These are phyloP conservation scores for Delphinus delphis DNA, from an alignment of 2,113 vertebrate species.

Conservation along the genomic window DNA sequence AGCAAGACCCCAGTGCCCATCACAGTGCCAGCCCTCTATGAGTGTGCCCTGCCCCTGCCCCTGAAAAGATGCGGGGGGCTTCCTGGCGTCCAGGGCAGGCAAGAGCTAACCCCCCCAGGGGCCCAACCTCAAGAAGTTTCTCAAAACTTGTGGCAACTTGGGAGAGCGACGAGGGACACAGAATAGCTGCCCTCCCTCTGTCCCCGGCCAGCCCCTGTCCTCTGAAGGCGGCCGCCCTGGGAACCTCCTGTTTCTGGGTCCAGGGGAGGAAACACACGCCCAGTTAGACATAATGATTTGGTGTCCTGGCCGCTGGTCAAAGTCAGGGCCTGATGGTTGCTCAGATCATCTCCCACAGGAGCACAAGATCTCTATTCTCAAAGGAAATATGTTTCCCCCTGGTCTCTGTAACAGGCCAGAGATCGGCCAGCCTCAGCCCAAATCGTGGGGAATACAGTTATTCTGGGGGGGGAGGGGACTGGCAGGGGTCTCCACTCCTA, in stretches of 20 bases:
- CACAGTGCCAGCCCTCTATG: neutral
- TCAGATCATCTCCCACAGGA: neutral
- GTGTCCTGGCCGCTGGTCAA: slow-evolving; percentile 35
- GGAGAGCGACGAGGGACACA: neutral
- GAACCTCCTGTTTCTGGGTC: slow-evolving; percentile 17
- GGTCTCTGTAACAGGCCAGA: neutral
- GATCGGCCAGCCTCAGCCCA: neutral
- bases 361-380: neutral
- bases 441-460: neutral
- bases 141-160: neutral
- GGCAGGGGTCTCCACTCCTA: neutral
- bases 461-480: too few relatives aligned
- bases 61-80: neutral
- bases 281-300: neutral
- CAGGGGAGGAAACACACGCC: slow-evolving; percentile 49
- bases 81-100: neutral
- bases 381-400: neutral
- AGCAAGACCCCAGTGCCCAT: neutral
- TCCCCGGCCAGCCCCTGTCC: neutral
- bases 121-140: slow-evolving; percentile 8
- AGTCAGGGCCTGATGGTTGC: neutral
- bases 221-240: neutral
- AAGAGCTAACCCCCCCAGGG: neutral
- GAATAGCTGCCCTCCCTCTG: neutral
- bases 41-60: neutral